phyloP scores from a whole-genome alignment of 1,140 invertebrate species.

The Pentalonia nigronervosa region DNA sequence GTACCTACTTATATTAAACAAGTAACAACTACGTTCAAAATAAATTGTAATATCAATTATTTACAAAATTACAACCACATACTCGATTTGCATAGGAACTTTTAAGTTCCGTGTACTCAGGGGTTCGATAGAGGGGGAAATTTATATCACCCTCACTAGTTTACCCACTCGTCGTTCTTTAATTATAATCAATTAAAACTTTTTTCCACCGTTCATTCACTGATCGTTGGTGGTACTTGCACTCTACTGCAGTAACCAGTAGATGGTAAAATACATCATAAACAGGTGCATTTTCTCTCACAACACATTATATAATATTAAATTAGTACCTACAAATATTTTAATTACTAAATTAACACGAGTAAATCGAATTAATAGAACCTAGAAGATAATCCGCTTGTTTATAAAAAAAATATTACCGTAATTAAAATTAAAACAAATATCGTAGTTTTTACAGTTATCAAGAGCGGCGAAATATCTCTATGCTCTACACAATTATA shows the following conservation, averaged over 20 bases:
- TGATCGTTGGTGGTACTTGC: not conserved
- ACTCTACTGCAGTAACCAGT: not conserved
- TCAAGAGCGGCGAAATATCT: not conserved
- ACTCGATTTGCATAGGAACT: not conserved
- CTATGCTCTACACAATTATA: not conserved
- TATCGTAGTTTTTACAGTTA: not conserved
- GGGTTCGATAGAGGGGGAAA: too few relatives aligned
- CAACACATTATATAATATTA: not conserved
- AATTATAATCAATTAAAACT: not conserved
- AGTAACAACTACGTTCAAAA: not conserved
- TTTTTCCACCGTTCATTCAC: not conserved
- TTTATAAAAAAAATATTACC: not conserved
- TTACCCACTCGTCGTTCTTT: not conserved
- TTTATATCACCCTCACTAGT: not conserved
- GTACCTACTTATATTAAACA: not conserved
- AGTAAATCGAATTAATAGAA: not conserved
- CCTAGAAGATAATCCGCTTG: not conserved
- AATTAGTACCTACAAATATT: not conserved
- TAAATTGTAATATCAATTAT: too few relatives aligned
- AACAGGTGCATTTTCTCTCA: not conserved
- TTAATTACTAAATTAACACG: constrained; percentile 18
- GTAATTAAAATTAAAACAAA: not conserved
- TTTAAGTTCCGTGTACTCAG: not conserved
- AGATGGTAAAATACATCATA: not conserved
- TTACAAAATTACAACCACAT: too few relatives aligned